A percentile compares a stretch with the other conserved stretches of the same genome.
These are phyloP conservation scores for Catharus ustulatus DNA, from an alignment of 2,797 vertebrate genomes.

Conservation along the genomic window DNA sequence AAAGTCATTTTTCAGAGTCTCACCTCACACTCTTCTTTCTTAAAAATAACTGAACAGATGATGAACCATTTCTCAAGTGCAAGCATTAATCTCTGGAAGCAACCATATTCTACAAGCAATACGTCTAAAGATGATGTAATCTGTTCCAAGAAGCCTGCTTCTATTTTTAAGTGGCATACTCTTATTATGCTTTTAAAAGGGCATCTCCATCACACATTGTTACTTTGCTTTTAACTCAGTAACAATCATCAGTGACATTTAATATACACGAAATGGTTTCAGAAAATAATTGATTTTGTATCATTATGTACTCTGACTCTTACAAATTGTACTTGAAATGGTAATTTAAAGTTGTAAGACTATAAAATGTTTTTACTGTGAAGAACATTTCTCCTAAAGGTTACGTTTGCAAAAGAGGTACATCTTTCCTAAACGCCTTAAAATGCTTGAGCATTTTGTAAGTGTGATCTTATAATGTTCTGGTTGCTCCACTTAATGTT, in stretches of 20 bases:
- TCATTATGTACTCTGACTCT: neutral
- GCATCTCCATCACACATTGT: slow-evolving; percentile 57
- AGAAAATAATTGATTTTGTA: slow-evolving; percentile 34
- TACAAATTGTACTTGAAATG: neutral
- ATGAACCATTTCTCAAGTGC: slow-evolving; percentile 68
- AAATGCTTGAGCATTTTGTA: neutral
- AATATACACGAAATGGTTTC: slow-evolving; percentile 8
- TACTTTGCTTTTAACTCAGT: slow-evolving; percentile 60
- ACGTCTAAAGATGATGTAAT: slow-evolving; percentile 73
- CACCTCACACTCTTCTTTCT: slow-evolving; percentile 48
- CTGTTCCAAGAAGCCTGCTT: slow-evolving; percentile 70
- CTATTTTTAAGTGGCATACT: slow-evolving; percentile 74
- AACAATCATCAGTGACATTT: neutral
- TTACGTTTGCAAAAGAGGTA: neutral
- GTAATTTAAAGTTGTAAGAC: neutral
- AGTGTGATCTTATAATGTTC: neutral
- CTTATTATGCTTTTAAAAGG: slow-evolving; percentile 68
- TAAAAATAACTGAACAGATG: slow-evolving; percentile 74
- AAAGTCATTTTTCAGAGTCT: slow-evolving; percentile 43
- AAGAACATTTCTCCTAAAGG: neutral
- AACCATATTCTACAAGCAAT: slow-evolving; percentile 33
- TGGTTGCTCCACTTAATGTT: neutral
- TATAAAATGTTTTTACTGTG: neutral
- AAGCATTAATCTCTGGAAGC: slow-evolving; percentile 36
- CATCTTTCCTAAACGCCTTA: neutral